Percentiles rank a stretch among this genome's conserved stretches.
Conservation (phyloP, 1,140 invertebrate species). For the Triops longicaudatus region DNA sequence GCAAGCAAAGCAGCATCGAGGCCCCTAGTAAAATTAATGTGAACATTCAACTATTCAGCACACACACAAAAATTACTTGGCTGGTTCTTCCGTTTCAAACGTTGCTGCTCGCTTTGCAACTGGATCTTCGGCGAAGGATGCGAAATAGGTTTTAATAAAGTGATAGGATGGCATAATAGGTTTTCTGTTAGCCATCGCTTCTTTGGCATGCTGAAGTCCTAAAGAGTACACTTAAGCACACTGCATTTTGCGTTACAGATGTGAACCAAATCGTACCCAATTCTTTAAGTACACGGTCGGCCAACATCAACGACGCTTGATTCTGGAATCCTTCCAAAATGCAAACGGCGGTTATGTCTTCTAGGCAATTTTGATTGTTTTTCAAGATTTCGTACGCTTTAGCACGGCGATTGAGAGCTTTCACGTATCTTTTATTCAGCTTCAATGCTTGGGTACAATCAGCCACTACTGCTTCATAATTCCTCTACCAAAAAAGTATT, state of each 20-base stretch:
- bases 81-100: not conserved
- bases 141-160: conserved; percentile 75
- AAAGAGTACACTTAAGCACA: not conserved
- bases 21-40: conserved; percentile 39
- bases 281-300: conserved; percentile 75
- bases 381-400: conserved; percentile 69
- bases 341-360: conserved; percentile 86
- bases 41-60: conserved; percentile 26
- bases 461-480: conserved; percentile 70
- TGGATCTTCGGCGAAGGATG: conserved; percentile 75
- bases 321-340: conserved; percentile 82
- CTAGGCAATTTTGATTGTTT: conserved; percentile 67
- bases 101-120: conserved; percentile 38
- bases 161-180: conserved; percentile 69
- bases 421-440: conserved; percentile 77
- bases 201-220: conserved; percentile 60
- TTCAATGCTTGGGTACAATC: conserved; percentile 80
- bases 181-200: conserved; percentile 56
- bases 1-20: conserved; percentile 57
- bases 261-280: conserved; percentile 49
- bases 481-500: conserved; percentile 48
- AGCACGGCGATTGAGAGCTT: conserved; percentile 75
- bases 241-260: not conserved
- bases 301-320: conserved; percentile 62
- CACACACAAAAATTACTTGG: conserved; percentile 15